Conservation (phyloP, 2,797 vertebrate species). For the Lithobates pipiens region DNA sequence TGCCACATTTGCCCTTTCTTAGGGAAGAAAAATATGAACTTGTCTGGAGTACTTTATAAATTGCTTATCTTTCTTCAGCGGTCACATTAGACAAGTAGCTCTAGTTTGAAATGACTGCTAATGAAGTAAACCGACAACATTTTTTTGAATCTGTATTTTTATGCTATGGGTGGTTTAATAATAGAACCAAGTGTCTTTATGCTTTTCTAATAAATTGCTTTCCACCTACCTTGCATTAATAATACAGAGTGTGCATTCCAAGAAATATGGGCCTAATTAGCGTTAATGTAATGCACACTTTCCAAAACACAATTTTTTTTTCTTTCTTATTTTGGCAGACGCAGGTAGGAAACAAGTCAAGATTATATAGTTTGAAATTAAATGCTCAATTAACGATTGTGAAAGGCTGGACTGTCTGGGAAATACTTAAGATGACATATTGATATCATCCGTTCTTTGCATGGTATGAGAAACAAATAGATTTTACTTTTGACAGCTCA, state of each 20-base stretch:
- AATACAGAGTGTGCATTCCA: conserved; percentile 48
- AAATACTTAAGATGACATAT: conserved; percentile 42
- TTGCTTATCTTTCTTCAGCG: too few species aligned
- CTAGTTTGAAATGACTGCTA: not conserved
- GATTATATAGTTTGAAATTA: conserved; percentile 60
- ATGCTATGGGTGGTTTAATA: conserved; percentile 28
- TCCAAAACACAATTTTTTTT: conserved; percentile 57
- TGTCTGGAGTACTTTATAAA: too few species aligned
- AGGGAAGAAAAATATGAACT: too few species aligned
- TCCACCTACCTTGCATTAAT: conserved; percentile 52
- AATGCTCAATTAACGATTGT: conserved; percentile 60
- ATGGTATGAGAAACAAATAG: conserved; percentile 28
- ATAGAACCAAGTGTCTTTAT: conserved; percentile 41
- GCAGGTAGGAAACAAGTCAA: conserved; percentile 55
- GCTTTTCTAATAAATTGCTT: conserved; percentile 47
- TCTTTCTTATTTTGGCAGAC: conserved; percentile 41
- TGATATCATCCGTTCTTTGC: conserved; percentile 33
- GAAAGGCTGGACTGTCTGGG: conserved; percentile 16
- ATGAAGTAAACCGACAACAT: conserved; percentile 14
- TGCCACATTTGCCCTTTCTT: too few species aligned
- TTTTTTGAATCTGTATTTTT: conserved; percentile 28
- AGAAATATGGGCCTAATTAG: conserved; percentile 62
- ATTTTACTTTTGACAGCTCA: conserved; percentile 46
- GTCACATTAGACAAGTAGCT: not conserved
- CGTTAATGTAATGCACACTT: conserved; percentile 58